phyloP scores from a whole-genome alignment of 1,140 invertebrate genomes.

The Lepidurus apus region DNA sequence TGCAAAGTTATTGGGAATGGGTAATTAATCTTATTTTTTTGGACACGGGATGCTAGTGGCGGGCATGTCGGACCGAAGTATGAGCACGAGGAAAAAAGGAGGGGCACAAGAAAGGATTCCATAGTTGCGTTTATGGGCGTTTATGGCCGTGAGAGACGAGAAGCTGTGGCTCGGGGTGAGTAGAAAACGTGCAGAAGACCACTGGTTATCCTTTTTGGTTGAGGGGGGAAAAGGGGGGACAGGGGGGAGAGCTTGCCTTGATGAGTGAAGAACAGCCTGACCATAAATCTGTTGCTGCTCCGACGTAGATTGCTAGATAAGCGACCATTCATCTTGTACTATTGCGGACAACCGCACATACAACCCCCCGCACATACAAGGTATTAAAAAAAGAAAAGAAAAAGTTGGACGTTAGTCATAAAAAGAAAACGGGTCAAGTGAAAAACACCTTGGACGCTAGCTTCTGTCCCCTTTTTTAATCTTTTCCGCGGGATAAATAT shows the following conservation, averaged over 20 bases:
- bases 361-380: not conserved
- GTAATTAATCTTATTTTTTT: constrained; percentile 2
- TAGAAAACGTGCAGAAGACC: not conserved
- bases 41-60: not conserved
- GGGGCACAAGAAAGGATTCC: not conserved
- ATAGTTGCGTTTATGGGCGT: constrained; percentile 11
- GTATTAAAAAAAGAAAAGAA: not conserved
- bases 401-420: not conserved
- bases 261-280: constrained; percentile 18
- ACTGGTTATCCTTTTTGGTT: not conserved
- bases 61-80: not conserved
- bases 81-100: not conserved
- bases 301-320: constrained; percentile 21
- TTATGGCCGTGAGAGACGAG: constrained; percentile 10
- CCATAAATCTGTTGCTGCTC: constrained; percentile 12
- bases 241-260: constrained; percentile 4
- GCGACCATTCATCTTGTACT: constrained; percentile 18
- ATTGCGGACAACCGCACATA: constrained; percentile 21
- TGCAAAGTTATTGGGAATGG: constrained; percentile 21
- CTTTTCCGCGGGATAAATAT: too few relatives aligned
- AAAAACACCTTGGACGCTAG: not conserved
- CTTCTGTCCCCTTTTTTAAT: not conserved
- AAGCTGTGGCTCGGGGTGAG: not conserved
- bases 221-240: not conserved
- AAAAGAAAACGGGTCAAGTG: not conserved